Evolutionary conservation across 2,113 vertebrate species (phyloP), one percentile per base, ranked within the genome.

Genomic region (Hippotragus niger): DNA sequence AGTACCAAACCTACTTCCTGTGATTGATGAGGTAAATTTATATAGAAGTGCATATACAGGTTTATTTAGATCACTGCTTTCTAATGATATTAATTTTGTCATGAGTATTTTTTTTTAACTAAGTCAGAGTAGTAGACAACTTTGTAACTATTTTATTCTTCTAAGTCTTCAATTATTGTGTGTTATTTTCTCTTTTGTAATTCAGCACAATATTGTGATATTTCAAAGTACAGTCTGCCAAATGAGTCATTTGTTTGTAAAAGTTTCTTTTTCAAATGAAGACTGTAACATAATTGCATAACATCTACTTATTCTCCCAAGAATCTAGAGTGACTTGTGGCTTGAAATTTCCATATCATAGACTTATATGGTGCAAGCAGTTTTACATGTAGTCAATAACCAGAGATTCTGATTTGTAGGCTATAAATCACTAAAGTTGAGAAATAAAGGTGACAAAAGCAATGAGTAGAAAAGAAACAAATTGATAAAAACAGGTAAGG

Each of bases 21-120:
- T 98, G 98, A 99, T 98, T 99, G 99, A 99, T 98, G 97, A 99
- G 98, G 99, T 98, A 99, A 99, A 99, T 99, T 99, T 99, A 98
- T 99, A 98, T 97, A 98, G 98, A 99, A 98, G 98, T 97, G 98
- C 98, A 98, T 98, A 98, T 97, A 98, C 91, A 87, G 93, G 60
- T 98, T 97, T 98, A 91, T 97, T 98, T 98, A 96, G 91, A 98
- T 47, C 97, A 97, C 95, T 97, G 93, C 93, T 98, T 96, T 96
- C 97, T 98, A 98, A 97, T 98, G 98, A 98, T 97, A 97, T 95
- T 99, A 98, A 98, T 98, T 97, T 98, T 89, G 17, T 86, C 97
- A 5, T 5, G 15, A 91, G 31, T 47, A 40, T 58, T 97, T 97
- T 96, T 97, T 81, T 96, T 7, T 95, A 98, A 93, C 15, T 95